A percentile compares a stretch with the other conserved stretches of the same genome.
phyloP scores from a whole-genome alignment of 2,888 invertebrate genomes.

The Scrobipalpa atriplicella region DNA sequence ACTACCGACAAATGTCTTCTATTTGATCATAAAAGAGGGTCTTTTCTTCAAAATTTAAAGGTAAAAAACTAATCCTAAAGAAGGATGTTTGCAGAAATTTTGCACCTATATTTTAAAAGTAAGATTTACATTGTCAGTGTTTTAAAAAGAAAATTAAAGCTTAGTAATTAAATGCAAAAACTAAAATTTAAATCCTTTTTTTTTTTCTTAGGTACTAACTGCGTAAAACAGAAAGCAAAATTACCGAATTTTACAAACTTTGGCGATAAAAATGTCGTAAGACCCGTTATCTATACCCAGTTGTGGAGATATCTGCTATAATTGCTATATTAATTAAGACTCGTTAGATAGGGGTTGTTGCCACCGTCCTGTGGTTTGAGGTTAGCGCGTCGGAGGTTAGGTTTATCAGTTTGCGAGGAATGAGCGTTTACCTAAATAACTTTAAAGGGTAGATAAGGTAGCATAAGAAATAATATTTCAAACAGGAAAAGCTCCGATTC shows the following conservation, averaged over 20 bases:
- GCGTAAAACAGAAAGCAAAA: too few relatives aligned
- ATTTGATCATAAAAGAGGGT: not conserved
- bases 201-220: too few relatives aligned
- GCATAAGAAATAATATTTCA: too few relatives aligned
- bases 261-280: not conserved
- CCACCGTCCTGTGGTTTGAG: constrained; percentile 1
- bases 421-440: not conserved
- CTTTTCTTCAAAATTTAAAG: not conserved
- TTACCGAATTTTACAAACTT: too few relatives aligned
- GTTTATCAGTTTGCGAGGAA: not conserved
- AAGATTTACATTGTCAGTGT: too few relatives aligned
- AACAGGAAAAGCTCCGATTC: too few relatives aligned
- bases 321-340: constrained; percentile 26
- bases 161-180: too few relatives aligned
- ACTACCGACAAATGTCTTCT: constrained; percentile 14
- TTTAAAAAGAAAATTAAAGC: too few relatives aligned
- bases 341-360: constrained; percentile 25
- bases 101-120: too few relatives aligned
- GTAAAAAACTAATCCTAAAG: not conserved
- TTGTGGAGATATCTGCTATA: constrained; percentile 5
- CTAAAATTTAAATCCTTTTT: too few relatives aligned
- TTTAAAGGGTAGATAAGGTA: too few relatives aligned
- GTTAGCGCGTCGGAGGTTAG: not conserved
- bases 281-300: not conserved
- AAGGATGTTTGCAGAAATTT: too few relatives aligned